phyloP scores from a whole-genome alignment of 2,888 invertebrate genomes.

The Amphipoea lucens region DNA sequence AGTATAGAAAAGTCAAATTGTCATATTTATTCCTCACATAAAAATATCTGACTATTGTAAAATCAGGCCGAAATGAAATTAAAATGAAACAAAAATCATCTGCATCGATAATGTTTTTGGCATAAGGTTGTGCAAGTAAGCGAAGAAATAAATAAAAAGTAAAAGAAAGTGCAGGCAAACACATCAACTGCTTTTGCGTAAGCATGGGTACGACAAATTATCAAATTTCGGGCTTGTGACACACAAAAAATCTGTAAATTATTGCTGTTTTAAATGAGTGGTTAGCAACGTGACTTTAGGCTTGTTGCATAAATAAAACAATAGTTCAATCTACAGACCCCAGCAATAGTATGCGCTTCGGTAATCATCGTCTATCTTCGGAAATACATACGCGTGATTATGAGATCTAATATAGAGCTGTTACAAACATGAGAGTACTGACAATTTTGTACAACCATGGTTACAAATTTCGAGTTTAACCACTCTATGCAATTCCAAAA shows the following conservation, averaged over 20 bases:
- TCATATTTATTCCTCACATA: neutral
- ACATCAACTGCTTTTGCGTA: constrained; percentile 11
- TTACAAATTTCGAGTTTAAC: neutral
- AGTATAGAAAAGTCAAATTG: neutral
- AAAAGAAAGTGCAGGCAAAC: constrained; percentile 3
- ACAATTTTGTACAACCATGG: neutral
- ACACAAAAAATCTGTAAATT: neutral
- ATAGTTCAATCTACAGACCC: neutral
- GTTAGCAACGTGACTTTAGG: neutral
- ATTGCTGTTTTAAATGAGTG: neutral
- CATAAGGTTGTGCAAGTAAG: neutral
- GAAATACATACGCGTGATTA: neutral
- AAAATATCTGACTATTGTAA: neutral
- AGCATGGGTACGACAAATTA: constrained; percentile 5
- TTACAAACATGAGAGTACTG: neutral
- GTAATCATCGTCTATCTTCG: neutral
- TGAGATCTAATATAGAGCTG: neutral
- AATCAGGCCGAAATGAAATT: neutral
- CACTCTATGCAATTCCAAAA: neutral
- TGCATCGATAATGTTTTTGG: neutral
- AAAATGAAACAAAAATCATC: neutral
- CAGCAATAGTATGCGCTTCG: neutral
- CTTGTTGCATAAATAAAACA: neutral
- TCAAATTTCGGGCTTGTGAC: neutral
- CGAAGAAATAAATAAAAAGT: constrained; percentile 7